Evolutionary conservation across 2,113 vertebrate species (phyloP).

Genomic region (Craseonycteris thonglongyai): DNA sequence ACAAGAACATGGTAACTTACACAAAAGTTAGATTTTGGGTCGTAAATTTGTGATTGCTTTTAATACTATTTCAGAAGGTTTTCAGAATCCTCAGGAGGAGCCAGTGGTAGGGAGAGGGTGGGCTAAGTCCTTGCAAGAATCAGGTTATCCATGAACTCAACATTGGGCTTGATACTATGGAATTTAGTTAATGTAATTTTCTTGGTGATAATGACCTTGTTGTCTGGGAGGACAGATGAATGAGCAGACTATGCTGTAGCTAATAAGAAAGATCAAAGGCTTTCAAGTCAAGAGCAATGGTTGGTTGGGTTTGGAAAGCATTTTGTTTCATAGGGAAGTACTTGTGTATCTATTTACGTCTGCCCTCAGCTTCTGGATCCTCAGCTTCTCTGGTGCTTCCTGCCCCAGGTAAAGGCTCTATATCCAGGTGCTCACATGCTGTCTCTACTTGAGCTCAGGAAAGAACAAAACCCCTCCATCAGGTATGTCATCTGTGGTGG

Average conservation of each 20-base stretch:
- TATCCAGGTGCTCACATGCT: background rate
- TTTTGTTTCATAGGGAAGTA: background rate
- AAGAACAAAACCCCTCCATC: background rate
- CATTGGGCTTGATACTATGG: background rate
- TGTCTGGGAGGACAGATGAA: background rate
- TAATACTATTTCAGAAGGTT: background rate
- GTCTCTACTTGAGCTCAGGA: background rate
- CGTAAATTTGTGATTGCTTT: background rate
- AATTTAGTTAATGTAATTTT: background rate
- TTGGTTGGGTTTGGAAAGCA: background rate
- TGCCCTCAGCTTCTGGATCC: background rate
- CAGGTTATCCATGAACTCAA: background rate
- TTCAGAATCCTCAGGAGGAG: background rate
- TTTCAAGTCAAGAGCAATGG: background rate
- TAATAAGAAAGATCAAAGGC: background rate
- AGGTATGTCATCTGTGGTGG: background rate
- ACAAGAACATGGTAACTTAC: background rate
- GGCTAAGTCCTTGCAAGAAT: background rate
- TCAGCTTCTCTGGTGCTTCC: background rate
- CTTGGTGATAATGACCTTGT: background rate
- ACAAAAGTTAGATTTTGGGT: background rate
- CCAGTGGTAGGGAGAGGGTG: background rate
- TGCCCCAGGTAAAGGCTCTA: background rate
- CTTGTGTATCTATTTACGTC: background rate
- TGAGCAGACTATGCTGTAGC: background rate